A percentile compares a stretch with the other conserved stretches of the same genome.
phyloP scores from a whole-genome alignment of 2,113 vertebrate species.

The Gavia stellata region DNA sequence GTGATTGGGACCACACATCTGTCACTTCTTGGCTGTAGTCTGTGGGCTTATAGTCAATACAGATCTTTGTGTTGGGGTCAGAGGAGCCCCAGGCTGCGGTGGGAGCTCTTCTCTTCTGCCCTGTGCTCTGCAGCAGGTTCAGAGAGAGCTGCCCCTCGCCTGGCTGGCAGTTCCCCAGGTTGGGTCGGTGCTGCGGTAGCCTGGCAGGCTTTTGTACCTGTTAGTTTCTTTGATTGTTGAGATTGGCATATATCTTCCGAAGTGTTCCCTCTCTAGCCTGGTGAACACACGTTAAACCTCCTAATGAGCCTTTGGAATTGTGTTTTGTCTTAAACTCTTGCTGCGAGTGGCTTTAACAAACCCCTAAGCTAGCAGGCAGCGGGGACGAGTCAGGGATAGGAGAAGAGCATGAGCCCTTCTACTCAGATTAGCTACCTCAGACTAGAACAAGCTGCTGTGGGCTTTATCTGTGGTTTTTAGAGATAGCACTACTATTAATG shows the following conservation, averaged over 20 bases:
- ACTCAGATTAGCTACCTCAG: not conserved
- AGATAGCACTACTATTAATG: not conserved
- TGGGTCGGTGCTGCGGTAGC: not conserved
- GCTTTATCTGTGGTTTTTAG: not conserved
- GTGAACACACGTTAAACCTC: not conserved
- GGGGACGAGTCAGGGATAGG: not conserved
- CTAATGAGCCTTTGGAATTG: not conserved
- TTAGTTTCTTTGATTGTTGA: not conserved
- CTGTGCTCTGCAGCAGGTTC: not conserved
- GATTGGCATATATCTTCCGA: not conserved
- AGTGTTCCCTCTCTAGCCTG: not conserved
- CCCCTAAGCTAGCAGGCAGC: not conserved
- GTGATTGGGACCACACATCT: not conserved
- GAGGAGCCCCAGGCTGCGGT: not conserved
- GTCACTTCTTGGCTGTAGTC: not conserved
- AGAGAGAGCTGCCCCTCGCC: not conserved
- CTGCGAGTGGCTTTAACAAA: not conserved
- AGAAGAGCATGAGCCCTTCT: not conserved
- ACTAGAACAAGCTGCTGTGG: not conserved
- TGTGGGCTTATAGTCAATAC: not conserved
- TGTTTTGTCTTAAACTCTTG: not conserved
- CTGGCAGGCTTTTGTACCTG: not conserved
- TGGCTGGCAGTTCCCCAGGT: not conserved
- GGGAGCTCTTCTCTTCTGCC: not conserved
- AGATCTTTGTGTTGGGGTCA: not conserved